A percentile compares a stretch with the other conserved stretches of the same genome.
Evolutionary conservation across 53 echinoderm and acorn worm species (phyloP).

Genomic region (Temnopleurus reevesii): DNA sequence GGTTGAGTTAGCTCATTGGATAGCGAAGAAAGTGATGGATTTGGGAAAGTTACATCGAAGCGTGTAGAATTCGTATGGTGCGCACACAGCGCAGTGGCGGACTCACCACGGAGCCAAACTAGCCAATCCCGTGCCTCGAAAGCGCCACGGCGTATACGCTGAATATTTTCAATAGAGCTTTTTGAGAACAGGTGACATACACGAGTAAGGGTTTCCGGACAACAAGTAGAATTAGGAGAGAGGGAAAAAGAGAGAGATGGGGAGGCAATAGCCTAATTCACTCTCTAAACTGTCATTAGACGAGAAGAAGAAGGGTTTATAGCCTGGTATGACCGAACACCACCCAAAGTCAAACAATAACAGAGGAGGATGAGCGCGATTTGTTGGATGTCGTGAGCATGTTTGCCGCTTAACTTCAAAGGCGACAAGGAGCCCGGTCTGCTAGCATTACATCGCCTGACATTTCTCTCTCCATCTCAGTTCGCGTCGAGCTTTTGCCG

Average conservation of each 20-base stretch:
- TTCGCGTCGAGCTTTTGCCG: not conserved
- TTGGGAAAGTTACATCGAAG: not conserved
- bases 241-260: not conserved
- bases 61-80: not conserved
- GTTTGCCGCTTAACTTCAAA: slow-evolving; percentile 12
- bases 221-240: slow-evolving; percentile 5
- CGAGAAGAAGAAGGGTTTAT: not conserved
- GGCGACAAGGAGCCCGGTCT: not conserved
- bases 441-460: not conserved
- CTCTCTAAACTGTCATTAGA: not conserved
- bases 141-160: not conserved
- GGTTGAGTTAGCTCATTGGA: not conserved
- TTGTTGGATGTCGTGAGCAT: not conserved
- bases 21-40: not conserved
- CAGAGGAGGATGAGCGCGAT: not conserved
- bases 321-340: not conserved
- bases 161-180: not conserved
- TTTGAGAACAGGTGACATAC: not conserved
- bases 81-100: not conserved
- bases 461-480: not conserved
- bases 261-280: slow-evolving; percentile 1
- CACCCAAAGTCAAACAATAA: slow-evolving; percentile 11
- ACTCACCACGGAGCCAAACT: not conserved
- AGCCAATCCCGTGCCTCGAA: not conserved
- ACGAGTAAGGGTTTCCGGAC: slow-evolving; percentile 3